Conservation (phyloP, 2,113 vertebrate genomes). For the Tautogolabrus adspersus region DNA sequence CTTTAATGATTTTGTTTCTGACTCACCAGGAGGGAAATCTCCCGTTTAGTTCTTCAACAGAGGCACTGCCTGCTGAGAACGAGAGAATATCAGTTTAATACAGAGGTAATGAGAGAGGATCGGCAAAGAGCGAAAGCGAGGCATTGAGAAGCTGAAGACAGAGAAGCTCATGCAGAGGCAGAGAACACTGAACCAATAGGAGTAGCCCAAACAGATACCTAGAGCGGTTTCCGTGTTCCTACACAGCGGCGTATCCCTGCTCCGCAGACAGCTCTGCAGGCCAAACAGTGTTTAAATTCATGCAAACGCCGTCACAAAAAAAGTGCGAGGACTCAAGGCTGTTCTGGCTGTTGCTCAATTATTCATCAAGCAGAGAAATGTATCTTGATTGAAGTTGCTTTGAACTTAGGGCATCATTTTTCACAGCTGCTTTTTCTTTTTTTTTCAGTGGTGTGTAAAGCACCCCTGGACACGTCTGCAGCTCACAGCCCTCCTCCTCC, state of each 20-base stretch:
- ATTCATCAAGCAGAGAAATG: slow-evolving; percentile 86
- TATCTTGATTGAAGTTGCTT: slow-evolving; percentile 86
- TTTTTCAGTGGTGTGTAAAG: slow-evolving; percentile 58
- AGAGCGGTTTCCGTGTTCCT: slow-evolving; percentile 64
- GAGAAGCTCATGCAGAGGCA: slow-evolving; percentile 26
- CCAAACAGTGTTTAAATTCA: slow-evolving; percentile 82
- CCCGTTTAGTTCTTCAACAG: slow-evolving; percentile 29
- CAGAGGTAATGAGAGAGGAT: slow-evolving; percentile 52
- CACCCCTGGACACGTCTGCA: slow-evolving; percentile 51
- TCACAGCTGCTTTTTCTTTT: slow-evolving; percentile 71
- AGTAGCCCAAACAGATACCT: slow-evolving; percentile 51
- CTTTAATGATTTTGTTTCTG: slow-evolving; percentile 10
- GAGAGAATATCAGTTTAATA: slow-evolving; percentile 36
- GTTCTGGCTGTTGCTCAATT: slow-evolving; percentile 83
- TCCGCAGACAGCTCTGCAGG: slow-evolving; percentile 71
- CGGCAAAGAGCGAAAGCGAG: slow-evolving; percentile 9
- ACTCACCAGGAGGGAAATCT: slow-evolving; percentile 30
- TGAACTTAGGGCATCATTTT: slow-evolving; percentile 85
- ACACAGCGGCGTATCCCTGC: slow-evolving; percentile 58
- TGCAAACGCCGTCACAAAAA: slow-evolving; percentile 77
- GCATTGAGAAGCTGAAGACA: slow-evolving; percentile 20
- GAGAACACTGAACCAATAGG: slow-evolving; percentile 29
- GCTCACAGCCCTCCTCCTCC: slow-evolving; percentile 35
- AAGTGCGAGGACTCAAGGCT: slow-evolving; percentile 80
- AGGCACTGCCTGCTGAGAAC: slow-evolving; percentile 9